These are phyloP conservation scores for Pseudonaja textilis DNA, from an alignment of 2,113 vertebrate genomes.

Conservation along the genomic window DNA sequence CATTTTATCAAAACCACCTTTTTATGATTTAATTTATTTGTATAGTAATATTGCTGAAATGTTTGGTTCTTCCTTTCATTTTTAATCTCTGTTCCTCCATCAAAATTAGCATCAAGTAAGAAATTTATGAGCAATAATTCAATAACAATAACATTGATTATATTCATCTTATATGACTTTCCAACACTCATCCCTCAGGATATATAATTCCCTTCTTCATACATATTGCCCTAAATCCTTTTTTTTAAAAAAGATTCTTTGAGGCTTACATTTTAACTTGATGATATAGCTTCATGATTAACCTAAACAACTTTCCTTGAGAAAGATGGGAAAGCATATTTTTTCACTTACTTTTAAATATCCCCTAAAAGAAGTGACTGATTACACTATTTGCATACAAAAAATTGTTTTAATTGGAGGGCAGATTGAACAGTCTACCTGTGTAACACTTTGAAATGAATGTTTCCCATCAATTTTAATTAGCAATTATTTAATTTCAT, in stretches of 20 bases:
- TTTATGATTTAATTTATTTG: not conserved
- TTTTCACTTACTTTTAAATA: conserved; percentile 23
- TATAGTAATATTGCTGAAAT: not conserved
- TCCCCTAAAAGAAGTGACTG: not conserved
- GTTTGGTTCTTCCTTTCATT: not conserved
- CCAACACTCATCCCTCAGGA: not conserved
- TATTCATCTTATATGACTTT: not conserved
- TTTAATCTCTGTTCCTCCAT: not conserved
- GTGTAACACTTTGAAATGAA: not conserved
- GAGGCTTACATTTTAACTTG: not conserved
- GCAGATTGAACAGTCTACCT: not conserved
- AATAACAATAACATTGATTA: not conserved
- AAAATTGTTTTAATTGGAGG: conserved; percentile 36
- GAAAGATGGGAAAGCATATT: not conserved
- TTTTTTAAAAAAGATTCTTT: not conserved
- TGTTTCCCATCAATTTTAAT: not conserved
- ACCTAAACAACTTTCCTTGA: not conserved
- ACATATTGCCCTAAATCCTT: not conserved
- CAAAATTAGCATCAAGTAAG: not conserved
- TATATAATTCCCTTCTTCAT: not conserved
- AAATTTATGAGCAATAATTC: not conserved
- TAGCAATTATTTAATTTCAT: conserved; percentile 29
- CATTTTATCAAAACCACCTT: not conserved
- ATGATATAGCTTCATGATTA: not conserved
- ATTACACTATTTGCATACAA: not conserved